These are phyloP conservation scores for Orchesellides sinensis DNA, from an alignment of 2,888 invertebrate genomes.

Conservation along the genomic window DNA sequence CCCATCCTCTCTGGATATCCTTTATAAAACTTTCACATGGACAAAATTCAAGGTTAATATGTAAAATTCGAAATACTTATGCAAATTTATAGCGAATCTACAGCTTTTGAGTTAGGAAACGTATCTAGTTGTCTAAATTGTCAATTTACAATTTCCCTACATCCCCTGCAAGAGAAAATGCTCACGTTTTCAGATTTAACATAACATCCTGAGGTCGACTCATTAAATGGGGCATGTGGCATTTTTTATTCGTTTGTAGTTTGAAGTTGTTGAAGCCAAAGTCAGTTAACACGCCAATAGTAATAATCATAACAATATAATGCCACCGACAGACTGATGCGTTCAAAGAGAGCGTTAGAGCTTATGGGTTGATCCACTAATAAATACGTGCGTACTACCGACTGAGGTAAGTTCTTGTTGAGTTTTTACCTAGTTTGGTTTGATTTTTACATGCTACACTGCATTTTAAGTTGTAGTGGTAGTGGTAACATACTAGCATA, in stretches of 20 bases:
- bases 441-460: neutral
- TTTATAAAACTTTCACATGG: too few relatives aligned
- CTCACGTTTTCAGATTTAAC: slow-evolving; percentile 6
- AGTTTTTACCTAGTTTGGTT: neutral
- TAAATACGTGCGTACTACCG: neutral
- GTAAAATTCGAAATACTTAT: too few relatives aligned
- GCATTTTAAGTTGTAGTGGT: neutral
- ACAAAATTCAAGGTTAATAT: too few relatives aligned
- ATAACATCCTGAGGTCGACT: slow-evolving; percentile 14
- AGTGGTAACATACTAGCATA: too few relatives aligned
- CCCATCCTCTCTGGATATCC: too few relatives aligned
- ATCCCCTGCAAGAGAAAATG: slow-evolving; percentile 3
- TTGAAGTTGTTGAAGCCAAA: neutral
- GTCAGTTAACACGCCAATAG: slow-evolving; percentile 14
- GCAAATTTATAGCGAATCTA: too few relatives aligned
- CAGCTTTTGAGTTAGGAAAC: too few relatives aligned
- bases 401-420: too few relatives aligned
- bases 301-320: too few relatives aligned
- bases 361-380: neutral
- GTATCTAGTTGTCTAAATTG: too few relatives aligned
- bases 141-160: too few relatives aligned
- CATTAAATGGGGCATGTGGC: slow-evolving; percentile 14
- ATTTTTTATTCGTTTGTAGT: slow-evolving; percentile 1
- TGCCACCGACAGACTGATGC: neutral
- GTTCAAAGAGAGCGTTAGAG: neutral